Base-by-base conservation (phyloP, 2,888 invertebrate genomes). In the Stomorhina lunata region DNA sequence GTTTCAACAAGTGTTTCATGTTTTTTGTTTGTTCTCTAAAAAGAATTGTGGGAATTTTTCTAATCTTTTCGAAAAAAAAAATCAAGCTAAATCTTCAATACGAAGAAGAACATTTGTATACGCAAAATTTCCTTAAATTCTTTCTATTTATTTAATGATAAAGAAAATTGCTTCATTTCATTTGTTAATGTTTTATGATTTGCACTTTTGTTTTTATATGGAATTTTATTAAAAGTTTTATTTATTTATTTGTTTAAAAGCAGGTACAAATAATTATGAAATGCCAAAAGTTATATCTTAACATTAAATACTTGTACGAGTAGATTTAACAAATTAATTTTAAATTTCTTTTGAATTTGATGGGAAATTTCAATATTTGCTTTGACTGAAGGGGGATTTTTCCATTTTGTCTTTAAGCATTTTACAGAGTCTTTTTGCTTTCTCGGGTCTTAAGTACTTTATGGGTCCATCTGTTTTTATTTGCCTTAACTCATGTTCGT, bases 81-180 rank as follows among this genome's bases (percentile, higher is more conserved):
- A n/a, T n/a, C n/a, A n/a, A n/a, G n/a, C n/a, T n/a, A n/a, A n/a
- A n/a, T n/a, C n/a, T n/a, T n/a, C n/a, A n/a, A n/a, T n/a, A n/a
- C n/a, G n/a, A n/a, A n/a, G n/a, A n/a, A n/a, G n/a, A n/a, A n/a
- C n/a, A n/a, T n/a, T n/a, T n/a, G n/a, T n/a, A n/a, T n/a, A n/a
- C n/a, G n/a, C n/a, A n/a, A n/a, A n/a, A n/a, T n/a, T n/a, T n/a
- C n/a, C n/a, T n/a, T n/a, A n/a, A n/a, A n/a, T n/a, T n/a, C n/a
- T n/a, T n/a, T n/a, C n/a, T n/a, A 61, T 72, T 61, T 61, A 50
- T 72, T 63, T 20, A 40, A 40, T 53, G 61, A 53, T 63, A 63
- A 63, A 63, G 2, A 68, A 37, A 57, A 53, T 29, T 10, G 15
- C 20, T 69, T 57, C n/a, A 34, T 25, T 61, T 61, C 10, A 15